Percentiles rank a stretch among this genome's conserved stretches.
Evolutionary conservation across 30 jellyfish, hydroid and myxozoan genomes (phyloP).

Genomic region (Haliclystus octoradiatus): DNA sequence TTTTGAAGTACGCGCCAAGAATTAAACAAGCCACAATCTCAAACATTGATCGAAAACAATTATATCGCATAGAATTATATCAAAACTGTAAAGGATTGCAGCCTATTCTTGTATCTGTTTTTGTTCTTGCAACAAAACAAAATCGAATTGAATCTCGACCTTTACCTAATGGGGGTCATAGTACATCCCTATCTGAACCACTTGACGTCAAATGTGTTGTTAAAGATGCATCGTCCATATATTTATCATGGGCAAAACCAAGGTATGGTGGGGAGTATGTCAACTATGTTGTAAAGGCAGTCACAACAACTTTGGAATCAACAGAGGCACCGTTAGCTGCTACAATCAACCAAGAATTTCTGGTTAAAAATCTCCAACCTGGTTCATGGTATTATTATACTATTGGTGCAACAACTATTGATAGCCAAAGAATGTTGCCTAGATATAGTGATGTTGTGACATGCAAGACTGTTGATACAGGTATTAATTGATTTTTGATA

Average conservation of each 20-base stretch:
- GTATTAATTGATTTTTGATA: slow-evolving; percentile 8
- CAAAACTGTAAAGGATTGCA: slow-evolving; percentile 26
- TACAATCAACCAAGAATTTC: slow-evolving; percentile 14
- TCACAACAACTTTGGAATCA: slow-evolving; percentile 7
- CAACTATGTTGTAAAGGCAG: slow-evolving; percentile 23
- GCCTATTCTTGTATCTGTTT: slow-evolving; percentile 26
- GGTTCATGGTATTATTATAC: slow-evolving; percentile 53
- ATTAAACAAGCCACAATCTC: slow-evolving; percentile 5
- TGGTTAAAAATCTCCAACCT: slow-evolving; percentile 23
- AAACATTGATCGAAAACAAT: slow-evolving; percentile 13
- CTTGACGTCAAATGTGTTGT: slow-evolving; percentile 32
- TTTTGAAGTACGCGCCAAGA: slow-evolving; percentile 7
- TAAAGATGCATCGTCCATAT: slow-evolving; percentile 31
- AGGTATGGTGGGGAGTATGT: slow-evolving; percentile 9
- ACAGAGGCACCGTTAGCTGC: slow-evolving; percentile 1
- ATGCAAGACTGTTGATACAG: slow-evolving; percentile 32
- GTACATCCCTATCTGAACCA: slow-evolving; percentile 23
- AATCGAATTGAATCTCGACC: neutral
- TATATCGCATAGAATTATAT: slow-evolving; percentile 43
- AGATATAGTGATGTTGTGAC: slow-evolving; percentile 45
- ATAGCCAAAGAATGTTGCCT: slow-evolving; percentile 7
- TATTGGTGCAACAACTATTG: slow-evolving; percentile 21
- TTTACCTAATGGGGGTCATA: neutral
- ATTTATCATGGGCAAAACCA: slow-evolving; percentile 37
- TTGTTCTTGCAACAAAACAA: slow-evolving; percentile 1